phyloP scores from a whole-genome alignment of 2,888 invertebrate genomes.

The Ariolimax columbianus region DNA sequence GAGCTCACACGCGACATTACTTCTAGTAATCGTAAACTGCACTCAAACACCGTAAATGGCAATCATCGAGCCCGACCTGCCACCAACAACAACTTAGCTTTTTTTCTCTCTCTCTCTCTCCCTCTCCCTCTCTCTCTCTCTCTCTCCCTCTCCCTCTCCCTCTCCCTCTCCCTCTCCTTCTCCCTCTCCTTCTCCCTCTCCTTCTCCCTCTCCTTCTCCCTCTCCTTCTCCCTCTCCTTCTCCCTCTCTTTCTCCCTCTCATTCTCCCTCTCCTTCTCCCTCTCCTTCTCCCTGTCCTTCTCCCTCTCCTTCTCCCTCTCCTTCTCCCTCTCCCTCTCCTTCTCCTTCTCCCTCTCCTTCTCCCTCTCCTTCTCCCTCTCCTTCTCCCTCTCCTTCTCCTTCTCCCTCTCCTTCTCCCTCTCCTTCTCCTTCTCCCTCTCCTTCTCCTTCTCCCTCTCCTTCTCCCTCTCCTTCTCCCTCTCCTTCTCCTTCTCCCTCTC shows the following conservation, averaged over 20 bases:
- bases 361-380: slow-evolving; percentile 4
- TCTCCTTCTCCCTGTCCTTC: too few species aligned
- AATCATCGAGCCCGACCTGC: too few species aligned
- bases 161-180: background rate
- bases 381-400: background rate
- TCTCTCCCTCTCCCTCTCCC: background rate
- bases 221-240: background rate
- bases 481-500: too few species aligned
- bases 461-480: background rate
- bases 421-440: background rate
- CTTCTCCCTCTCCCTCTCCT: background rate
- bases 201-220: background rate
- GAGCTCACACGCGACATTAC: too few species aligned
- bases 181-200: background rate
- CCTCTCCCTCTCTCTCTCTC: background rate
- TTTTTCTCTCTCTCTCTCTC: background rate
- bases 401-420: background rate
- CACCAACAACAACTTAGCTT: too few species aligned
- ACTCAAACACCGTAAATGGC: too few species aligned
- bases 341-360: background rate
- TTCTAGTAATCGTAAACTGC: too few species aligned
- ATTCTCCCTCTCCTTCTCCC: background rate
- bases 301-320: background rate
- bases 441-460: slow-evolving; percentile 17
- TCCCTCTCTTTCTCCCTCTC: background rate